Conservation (phyloP, 1,140 invertebrate species). For the Macrotrachela quadricornifera region DNA sequence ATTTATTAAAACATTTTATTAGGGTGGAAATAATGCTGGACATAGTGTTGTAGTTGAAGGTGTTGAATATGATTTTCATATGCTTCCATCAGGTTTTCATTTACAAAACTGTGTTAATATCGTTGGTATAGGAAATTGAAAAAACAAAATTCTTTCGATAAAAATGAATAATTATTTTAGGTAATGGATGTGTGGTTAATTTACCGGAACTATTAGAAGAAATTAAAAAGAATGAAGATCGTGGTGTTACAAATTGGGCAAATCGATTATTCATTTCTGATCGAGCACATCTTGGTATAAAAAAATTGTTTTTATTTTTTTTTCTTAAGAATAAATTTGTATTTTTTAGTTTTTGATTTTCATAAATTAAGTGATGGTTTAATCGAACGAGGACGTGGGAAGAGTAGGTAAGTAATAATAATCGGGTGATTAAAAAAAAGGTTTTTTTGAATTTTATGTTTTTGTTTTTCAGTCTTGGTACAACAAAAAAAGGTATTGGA, state of each 20-base stretch:
- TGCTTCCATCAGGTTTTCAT: constrained; percentile 88
- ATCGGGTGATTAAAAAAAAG: not conserved
- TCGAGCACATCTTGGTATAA: constrained; percentile 48
- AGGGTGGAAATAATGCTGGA: constrained; percentile 93
- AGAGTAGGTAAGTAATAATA: not conserved
- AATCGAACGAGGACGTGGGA: constrained; percentile 2
- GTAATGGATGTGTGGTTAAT: constrained; percentile 88
- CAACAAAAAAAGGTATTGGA: constrained; percentile 86
- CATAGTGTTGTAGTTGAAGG: constrained; percentile 90
- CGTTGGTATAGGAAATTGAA: constrained; percentile 55
- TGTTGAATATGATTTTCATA: constrained; percentile 83
- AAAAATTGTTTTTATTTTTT: too few relatives aligned
- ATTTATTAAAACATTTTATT: not conserved
- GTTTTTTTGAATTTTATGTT: not conserved
- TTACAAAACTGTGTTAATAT: constrained; percentile 41
- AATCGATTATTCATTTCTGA: constrained; percentile 75
- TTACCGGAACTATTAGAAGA: constrained; percentile 83
- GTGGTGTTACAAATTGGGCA: constrained; percentile 61
- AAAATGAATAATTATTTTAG: constrained; percentile 3
- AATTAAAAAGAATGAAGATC: constrained; percentile 66
- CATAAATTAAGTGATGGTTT: constrained; percentile 5
- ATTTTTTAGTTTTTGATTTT: constrained; percentile 29
- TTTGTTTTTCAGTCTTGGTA: constrained; percentile 39
- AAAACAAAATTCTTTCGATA: too few relatives aligned
- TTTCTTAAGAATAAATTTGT: too few relatives aligned